Evolutionary conservation across 2,888 invertebrate species (phyloP), one percentile per base, ranked within the genome.

Genomic region (Amiota mariae): DNA sequence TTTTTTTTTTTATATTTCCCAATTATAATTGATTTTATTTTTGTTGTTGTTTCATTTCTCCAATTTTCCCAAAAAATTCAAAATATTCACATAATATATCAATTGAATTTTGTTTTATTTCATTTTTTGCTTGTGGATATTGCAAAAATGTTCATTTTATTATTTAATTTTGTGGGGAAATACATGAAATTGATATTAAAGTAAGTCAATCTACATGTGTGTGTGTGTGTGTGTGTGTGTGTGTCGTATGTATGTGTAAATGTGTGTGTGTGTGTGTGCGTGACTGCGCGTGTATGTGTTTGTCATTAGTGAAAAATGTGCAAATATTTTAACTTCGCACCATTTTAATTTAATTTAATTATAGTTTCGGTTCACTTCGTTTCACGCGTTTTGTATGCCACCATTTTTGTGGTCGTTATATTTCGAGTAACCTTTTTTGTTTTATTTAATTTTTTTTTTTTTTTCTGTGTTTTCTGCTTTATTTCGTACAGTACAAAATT

Each of bases 321-420:
- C 6, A 81, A 77, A 75, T 78, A 77, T 81, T 77, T 76, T 70
- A 76, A 77, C 78, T 82, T 76, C 76, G 70, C 80, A 80, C 76
- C 46, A 63, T 63, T 46, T 63, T 81, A 82, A 83, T 82, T 82
- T 81, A 73, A 81, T 82, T 78, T 81, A 73, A 80, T 82, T 78
- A 73, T 77, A 76, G 72, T 80, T 75, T 76, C 74, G 73, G 73
- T 66, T 47, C 51, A 51, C 68, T 78, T 76, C 66, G 71, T 63
- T 71, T 73, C 36, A 8, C 46, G 24, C 24, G 13, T 20, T 61
- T 61, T 13, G 36, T 24, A 24, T 61, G 54, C 71, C 72, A 47
- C 71, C 66, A 63, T 13, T 36, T 36, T 36, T 36, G 36, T 36
- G 36, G 36, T 36, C 8, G 36, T 0, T 36, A 36, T 36, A 36